Percentiles rank a stretch among this genome's conserved stretches.
Conservation (phyloP, 1,140 invertebrate genomes). For the Conus ventricosus region DNA sequence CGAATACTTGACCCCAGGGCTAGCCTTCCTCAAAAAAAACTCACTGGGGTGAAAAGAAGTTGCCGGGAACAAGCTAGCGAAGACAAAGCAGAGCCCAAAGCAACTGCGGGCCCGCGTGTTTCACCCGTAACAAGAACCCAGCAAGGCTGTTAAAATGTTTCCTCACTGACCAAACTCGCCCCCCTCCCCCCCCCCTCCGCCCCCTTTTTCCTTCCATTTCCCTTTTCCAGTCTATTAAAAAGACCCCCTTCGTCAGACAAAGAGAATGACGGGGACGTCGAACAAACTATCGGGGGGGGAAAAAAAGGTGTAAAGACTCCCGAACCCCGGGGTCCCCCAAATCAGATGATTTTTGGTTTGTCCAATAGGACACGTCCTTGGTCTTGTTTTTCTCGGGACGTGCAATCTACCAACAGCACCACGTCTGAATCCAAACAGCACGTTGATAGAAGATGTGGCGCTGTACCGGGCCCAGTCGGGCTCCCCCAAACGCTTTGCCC, state of each 20-base stretch:
- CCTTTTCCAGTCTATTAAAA: constrained; percentile 54
- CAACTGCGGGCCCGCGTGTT: background rate
- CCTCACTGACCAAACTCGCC: constrained; percentile 59
- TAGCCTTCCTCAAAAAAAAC: constrained; percentile 29
- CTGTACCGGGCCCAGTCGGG: constrained; percentile 1
- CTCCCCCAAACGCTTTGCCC: constrained; percentile 2
- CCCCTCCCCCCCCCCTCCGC: constrained; percentile 41
- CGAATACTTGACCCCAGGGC: constrained; percentile 39
- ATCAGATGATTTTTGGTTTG: no score
- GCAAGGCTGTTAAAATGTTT: constrained; percentile 57
- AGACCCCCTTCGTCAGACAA: constrained; percentile 64
- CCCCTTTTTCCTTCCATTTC: constrained; percentile 36
- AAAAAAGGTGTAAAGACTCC: background rate
- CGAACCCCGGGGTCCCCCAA: background rate
- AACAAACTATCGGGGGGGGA: background rate
- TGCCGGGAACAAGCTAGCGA: constrained; percentile 27
- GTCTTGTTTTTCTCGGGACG: constrained; percentile 28
- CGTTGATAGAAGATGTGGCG: constrained; percentile 30
- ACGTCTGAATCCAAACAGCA: constrained; percentile 50
- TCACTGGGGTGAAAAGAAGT: constrained; percentile 44
- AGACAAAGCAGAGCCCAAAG: background rate
- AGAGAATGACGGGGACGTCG: constrained; percentile 58
- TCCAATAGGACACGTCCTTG: background rate
- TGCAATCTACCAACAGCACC: constrained; percentile 23
- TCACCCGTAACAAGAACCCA: background rate